These are phyloP conservation scores for Prietella phreatophila DNA, from an alignment of 2,113 vertebrate genomes.

Conservation along the genomic window DNA sequence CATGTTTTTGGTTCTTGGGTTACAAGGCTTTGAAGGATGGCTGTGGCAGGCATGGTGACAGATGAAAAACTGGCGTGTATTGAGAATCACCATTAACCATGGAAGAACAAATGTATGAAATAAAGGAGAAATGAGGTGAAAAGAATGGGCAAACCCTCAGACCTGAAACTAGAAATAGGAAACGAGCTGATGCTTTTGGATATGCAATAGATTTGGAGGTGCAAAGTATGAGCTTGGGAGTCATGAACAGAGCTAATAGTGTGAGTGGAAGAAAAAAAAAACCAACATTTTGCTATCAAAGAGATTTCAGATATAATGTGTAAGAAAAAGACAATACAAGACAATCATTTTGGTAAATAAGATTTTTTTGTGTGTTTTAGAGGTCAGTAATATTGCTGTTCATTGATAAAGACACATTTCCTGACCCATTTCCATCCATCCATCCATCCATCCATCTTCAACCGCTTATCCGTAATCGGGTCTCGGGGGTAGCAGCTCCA, in stretches of 20 bases:
- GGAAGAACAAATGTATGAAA: slow-evolving; percentile 10
- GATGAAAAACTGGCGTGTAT: slow-evolving; percentile 3
- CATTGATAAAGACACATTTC: background rate
- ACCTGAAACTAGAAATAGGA: background rate
- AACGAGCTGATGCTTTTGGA: background rate
- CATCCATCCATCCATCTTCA: too few species aligned
- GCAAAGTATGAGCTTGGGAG: background rate
- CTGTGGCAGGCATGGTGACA: slow-evolving; percentile 11
- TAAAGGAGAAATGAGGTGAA: background rate
- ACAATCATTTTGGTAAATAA: background rate
- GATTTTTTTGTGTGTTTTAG: background rate
- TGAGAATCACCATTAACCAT: background rate
- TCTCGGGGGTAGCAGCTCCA: too few species aligned
- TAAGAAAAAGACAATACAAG: background rate
- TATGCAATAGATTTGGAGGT: background rate
- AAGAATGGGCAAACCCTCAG: background rate
- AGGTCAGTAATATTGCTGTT: background rate
- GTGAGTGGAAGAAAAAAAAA: background rate
- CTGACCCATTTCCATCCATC: background rate
- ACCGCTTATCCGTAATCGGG: too few species aligned
- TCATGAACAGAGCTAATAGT: background rate
- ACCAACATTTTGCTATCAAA: background rate
- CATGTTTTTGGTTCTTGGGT: slow-evolving; percentile 48
- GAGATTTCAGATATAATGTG: background rate
- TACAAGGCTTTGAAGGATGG: slow-evolving; percentile 23